Evolutionary conservation across 2,113 vertebrate species (phyloP).

Genomic region (Gavia stellata): DNA sequence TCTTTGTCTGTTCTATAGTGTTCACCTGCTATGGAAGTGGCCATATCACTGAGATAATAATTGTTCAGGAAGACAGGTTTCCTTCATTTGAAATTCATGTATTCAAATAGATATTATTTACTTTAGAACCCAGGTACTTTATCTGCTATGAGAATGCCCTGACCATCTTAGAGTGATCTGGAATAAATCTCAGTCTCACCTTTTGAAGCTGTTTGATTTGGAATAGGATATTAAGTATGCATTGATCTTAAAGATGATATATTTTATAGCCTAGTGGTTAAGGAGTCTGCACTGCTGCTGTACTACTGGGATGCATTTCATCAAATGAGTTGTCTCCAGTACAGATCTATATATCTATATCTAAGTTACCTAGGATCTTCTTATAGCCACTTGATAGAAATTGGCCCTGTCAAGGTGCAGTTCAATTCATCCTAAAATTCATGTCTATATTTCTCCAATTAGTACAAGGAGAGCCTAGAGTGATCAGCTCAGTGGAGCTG

Average conservation of each 20-base stretch:
- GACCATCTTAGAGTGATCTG: neutral
- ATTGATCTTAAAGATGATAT: neutral
- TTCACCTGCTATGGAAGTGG: neutral
- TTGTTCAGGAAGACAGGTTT: neutral
- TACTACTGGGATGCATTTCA: neutral
- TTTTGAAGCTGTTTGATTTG: neutral
- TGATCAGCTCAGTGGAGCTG: neutral
- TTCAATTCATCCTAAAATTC: neutral
- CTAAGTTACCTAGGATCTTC: neutral
- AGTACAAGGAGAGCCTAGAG: neutral
- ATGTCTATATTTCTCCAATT: neutral
- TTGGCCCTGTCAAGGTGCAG: neutral
- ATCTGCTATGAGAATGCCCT: neutral
- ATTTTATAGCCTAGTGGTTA: neutral
- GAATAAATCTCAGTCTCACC: neutral
- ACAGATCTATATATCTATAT: neutral
- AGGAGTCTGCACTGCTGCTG: neutral
- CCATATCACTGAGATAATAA: neutral
- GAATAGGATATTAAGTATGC: neutral
- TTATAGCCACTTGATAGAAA: neutral
- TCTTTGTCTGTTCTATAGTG: neutral
- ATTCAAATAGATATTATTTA: neutral
- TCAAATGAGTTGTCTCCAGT: neutral
- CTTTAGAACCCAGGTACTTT: neutral
- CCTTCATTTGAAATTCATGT: neutral